phyloP scores from a whole-genome alignment of 2,797 vertebrate genomes.

The Graptemys geographica region DNA sequence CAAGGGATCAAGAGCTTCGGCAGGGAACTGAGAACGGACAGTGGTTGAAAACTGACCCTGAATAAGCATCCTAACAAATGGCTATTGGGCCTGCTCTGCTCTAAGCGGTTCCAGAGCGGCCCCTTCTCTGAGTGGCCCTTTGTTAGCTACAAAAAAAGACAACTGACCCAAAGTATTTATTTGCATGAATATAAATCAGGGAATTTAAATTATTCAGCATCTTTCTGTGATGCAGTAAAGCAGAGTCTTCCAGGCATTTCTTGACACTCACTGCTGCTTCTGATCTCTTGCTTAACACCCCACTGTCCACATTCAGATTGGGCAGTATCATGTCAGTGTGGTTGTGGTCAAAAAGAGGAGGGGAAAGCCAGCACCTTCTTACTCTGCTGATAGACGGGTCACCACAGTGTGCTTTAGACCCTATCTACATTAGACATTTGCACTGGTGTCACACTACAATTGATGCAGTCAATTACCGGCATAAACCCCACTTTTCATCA shows the following conservation, averaged over 20 bases:
- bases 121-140: not conserved
- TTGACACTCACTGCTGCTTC: not conserved
- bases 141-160: too few species aligned
- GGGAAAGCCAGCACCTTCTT: not conserved
- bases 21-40: not conserved
- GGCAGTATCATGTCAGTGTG: not conserved
- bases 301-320: not conserved
- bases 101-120: fast-evolving
- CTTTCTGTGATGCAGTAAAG: not conserved
- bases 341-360: not conserved
- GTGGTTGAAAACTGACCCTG: fast-evolving
- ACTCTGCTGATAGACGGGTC: not conserved
- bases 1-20: not conserved
- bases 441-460: not conserved
- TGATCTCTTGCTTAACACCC: not conserved
- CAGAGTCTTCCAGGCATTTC: not conserved
- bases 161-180: not conserved
- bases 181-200: fast-evolving
- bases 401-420: not conserved
- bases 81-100: not conserved
- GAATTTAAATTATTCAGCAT: not conserved
- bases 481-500: not conserved
- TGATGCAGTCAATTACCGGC: not conserved
- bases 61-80: fast-evolving
- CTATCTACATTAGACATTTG: not conserved